Percentiles rank a stretch among this genome's conserved stretches.
Conservation (phyloP, 2,888 invertebrate species). For the Ferrisia virgata region DNA sequence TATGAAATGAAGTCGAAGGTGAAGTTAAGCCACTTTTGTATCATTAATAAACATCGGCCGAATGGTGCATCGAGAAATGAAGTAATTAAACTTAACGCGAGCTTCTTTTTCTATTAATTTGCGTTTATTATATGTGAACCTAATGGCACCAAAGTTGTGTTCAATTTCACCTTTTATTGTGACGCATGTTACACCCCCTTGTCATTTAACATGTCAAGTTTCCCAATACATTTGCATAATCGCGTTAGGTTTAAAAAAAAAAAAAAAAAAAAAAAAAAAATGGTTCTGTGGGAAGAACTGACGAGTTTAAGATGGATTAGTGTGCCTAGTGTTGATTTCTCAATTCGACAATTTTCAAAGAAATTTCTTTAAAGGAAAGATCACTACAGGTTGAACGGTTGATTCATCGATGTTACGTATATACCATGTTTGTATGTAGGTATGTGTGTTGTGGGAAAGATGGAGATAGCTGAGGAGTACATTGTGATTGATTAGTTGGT, state of each 20-base stretch:
- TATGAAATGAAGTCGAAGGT: constrained; percentile 14
- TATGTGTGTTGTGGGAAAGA: neutral
- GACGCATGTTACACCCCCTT: no score
- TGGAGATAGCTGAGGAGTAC: neutral
- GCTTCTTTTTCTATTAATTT: neutral
- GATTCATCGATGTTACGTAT: no score
- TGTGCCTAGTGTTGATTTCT: neutral
- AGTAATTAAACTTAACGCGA: neutral
- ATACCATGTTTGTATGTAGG: no score
- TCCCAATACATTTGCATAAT: neutral
- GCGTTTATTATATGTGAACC: neutral
- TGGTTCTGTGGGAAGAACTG: neutral
- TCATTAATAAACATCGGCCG: neutral
- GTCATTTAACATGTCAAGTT: neutral
- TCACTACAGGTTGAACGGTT: neutral
- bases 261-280: no score
- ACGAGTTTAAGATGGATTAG: neutral
- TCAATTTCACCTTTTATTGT: neutral
- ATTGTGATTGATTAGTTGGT: neutral
- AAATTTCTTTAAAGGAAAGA: neutral
- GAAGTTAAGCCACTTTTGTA: neutral
- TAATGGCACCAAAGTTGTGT: neutral
- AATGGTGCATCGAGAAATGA: neutral
- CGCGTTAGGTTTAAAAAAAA: no score
- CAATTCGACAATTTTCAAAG: neutral